These are phyloP conservation scores for Sthenelais limicola DNA, from an alignment of 2,888 invertebrate genomes.

Conservation along the genomic window DNA sequence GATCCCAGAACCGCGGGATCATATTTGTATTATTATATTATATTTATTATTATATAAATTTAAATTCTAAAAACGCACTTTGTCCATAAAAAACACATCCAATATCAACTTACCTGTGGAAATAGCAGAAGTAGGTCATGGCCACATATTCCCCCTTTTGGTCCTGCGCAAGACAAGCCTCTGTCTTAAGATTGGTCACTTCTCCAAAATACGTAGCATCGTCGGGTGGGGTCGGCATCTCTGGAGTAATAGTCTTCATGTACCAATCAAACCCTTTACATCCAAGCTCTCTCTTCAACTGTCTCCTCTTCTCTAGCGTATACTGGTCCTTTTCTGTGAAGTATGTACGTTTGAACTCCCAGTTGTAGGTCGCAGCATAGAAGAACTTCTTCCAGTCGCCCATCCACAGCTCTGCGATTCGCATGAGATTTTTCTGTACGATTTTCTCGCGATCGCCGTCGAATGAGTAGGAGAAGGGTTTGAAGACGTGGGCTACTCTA, in stretches of 20 bases:
- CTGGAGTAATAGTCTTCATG: conserved; percentile 95
- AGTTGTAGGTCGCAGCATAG: conserved; percentile 54
- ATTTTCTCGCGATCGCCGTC: conserved; percentile 57
- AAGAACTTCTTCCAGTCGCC: conserved; percentile 55
- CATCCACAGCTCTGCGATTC: conserved; percentile 58
- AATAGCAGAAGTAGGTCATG: conserved; percentile 56
- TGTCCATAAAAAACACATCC: too few species aligned
- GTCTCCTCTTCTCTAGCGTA: conserved; percentile 74
- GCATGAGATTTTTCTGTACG: conserved; percentile 56
- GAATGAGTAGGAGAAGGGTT: conserved; percentile 56
- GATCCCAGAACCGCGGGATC: too few species aligned
- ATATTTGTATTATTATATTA: too few species aligned
- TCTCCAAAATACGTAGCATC: conserved; percentile 55
- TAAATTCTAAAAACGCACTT: too few species aligned
- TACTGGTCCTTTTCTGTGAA: conserved; percentile 49
- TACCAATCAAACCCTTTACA: conserved; percentile 93
- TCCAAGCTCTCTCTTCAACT: conserved; percentile 79
- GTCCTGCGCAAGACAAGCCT: conserved; percentile 52
- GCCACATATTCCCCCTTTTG: conserved; percentile 52
- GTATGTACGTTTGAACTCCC: conserved; percentile 50
- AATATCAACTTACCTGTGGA: conserved; percentile 47
- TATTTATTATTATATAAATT: too few species aligned
- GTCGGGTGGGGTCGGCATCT: conserved; percentile 72
- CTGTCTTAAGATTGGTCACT: conserved; percentile 53
- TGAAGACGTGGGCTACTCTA: conserved; percentile 56